phyloP scores from a whole-genome alignment of 2,797 vertebrate species.

The Poeciliopsis presidionis region DNA sequence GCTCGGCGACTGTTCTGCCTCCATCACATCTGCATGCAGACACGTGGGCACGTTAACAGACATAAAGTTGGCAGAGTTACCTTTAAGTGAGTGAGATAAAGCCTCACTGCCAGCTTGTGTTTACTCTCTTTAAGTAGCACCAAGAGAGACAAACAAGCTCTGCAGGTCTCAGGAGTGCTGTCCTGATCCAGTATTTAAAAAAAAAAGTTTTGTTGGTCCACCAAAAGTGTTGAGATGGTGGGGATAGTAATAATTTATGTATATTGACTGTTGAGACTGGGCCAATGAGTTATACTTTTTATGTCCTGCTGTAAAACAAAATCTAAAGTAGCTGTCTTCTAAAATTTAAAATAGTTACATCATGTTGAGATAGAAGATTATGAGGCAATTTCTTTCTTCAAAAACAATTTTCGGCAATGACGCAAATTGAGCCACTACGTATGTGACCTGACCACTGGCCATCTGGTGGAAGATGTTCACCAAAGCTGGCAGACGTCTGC shows the following conservation, averaged over 20 bases:
- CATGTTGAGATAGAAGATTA: not conserved
- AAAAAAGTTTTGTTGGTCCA: not conserved
- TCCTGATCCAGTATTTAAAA: not conserved
- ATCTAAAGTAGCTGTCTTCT: not conserved
- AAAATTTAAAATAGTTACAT: not conserved
- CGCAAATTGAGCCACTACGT: conserved; percentile 17
- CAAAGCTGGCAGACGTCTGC: conserved; percentile 40
- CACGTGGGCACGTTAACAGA: conserved; percentile 36
- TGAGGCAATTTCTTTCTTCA: not conserved
- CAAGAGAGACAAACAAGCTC: conserved; percentile 6
- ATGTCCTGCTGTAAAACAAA: not conserved
- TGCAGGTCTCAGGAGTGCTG: conserved; percentile 7
- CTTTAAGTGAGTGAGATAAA: conserved; percentile 30
- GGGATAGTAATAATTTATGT: not conserved
- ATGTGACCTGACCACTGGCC: conserved; percentile 33
- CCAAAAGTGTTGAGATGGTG: not conserved
- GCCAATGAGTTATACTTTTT: not conserved
- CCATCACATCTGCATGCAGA: conserved; percentile 55
- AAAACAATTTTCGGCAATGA: conserved; percentile 9
- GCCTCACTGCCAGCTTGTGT: conserved; percentile 16
- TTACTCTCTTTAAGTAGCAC: conserved; percentile 19
- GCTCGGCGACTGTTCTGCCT: conserved; percentile 25
- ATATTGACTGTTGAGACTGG: not conserved
- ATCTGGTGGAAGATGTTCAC: conserved; percentile 34
- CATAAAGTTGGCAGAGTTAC: conserved; percentile 24